phyloP scores from a whole-genome alignment of 1,140 invertebrate genomes.

The Chrysomallon squamiferum region DNA sequence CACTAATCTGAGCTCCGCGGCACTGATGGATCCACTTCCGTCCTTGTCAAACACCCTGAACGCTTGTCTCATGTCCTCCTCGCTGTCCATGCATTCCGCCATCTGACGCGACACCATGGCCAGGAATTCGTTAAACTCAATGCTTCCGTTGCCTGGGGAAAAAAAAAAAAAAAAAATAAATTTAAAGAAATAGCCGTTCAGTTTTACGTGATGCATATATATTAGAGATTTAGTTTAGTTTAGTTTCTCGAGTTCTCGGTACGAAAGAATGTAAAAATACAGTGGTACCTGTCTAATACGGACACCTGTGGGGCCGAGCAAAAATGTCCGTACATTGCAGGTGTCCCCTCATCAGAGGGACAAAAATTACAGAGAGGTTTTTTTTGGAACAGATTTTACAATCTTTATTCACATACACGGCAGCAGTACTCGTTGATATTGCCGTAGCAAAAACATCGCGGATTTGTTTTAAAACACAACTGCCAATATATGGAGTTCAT shows the following conservation, averaged over 20 bases:
- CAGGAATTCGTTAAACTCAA: conserved; percentile 98
- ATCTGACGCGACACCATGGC: conserved; percentile 84
- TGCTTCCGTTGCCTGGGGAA: conserved; percentile 96
- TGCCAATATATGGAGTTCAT: too few relatives aligned
- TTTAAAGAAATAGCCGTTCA: background rate
- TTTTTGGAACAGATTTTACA: too few relatives aligned
- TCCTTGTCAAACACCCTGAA: conserved; percentile 97
- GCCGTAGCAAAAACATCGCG: too few relatives aligned
- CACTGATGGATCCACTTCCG: conserved; percentile 93
- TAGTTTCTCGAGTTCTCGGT: background rate
- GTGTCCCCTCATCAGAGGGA: too few relatives aligned
- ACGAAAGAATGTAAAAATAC: too few relatives aligned
- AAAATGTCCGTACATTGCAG: too few relatives aligned
- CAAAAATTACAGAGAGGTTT: too few relatives aligned
- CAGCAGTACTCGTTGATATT: too few relatives aligned
- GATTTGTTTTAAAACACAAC: too few relatives aligned
- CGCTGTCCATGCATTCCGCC: conserved; percentile 97
- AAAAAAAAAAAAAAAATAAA: conserved; percentile 77
- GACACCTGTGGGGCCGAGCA: too few relatives aligned
- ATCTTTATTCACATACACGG: too few relatives aligned
- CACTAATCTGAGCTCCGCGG: conserved; percentile 93
- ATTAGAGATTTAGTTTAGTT: background rate
- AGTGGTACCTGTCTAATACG: too few relatives aligned
- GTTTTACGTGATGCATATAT: background rate
- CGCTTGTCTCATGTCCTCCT: conserved; percentile 93